Conservation (phyloP, 1,140 invertebrate species). For the Coenobita brevimanus region DNA sequence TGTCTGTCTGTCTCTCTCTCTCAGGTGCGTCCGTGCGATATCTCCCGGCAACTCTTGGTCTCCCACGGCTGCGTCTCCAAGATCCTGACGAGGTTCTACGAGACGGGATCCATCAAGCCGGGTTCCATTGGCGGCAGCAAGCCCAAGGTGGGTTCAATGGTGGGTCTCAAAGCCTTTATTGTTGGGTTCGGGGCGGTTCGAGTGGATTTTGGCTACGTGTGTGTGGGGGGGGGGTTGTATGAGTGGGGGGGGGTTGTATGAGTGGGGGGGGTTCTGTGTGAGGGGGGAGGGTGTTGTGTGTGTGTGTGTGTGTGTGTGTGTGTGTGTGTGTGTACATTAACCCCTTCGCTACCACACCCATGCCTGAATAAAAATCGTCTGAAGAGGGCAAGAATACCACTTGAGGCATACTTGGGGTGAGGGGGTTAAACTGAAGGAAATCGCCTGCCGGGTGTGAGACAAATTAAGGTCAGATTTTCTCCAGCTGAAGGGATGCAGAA, state of each 20-base stretch:
- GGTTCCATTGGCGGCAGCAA: constrained; percentile 96
- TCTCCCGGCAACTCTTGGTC: constrained; percentile 93
- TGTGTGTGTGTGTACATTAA: background rate
- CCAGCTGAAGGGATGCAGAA: too few species aligned
- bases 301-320: background rate
- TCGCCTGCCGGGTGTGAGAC: too few species aligned
- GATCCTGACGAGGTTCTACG: constrained; percentile 92
- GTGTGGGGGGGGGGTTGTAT: too few species aligned
- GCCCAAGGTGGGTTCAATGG: constrained; percentile 82
- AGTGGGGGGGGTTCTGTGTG: too few species aligned
- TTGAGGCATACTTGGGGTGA: too few species aligned
- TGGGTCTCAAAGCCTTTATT: background rate
- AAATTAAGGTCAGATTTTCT: too few species aligned
- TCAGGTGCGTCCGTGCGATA: constrained; percentile 86
- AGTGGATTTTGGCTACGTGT: too few species aligned
- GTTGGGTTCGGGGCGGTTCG: background rate
- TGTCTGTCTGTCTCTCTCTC: background rate
- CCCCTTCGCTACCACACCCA: background rate
- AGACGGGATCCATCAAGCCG: constrained; percentile 93
- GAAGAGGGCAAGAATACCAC: too few species aligned
- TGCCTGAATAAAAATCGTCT: background rate
- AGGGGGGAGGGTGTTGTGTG: too few species aligned
- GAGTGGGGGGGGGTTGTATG: too few species aligned
- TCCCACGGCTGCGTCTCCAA: constrained; percentile 97
- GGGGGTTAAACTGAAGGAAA: too few species aligned